Evolutionary conservation across 2,888 invertebrate genomes (phyloP).

Genomic region (Baronia brevicornis): DNA sequence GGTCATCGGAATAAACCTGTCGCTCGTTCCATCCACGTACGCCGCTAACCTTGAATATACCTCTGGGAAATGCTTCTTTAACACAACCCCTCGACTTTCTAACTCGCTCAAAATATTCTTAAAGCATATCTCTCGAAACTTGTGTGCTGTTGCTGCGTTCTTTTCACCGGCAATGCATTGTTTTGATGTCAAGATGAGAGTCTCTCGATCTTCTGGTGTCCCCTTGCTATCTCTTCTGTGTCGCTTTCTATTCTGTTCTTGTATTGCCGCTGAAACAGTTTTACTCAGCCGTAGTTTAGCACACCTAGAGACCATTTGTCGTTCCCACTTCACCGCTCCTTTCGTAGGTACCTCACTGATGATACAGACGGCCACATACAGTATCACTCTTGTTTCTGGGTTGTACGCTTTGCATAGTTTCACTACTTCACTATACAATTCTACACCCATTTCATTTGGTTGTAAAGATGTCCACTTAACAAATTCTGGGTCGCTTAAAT

Average conservation of each 20-base stretch:
- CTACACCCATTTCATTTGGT: constrained; percentile 92
- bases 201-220: constrained; percentile 76
- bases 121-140: constrained; percentile 84
- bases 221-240: constrained; percentile 54
- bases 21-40: constrained; percentile 86
- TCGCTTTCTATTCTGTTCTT: constrained; percentile 56
- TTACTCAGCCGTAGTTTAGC: constrained; percentile 87
- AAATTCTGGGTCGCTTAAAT: constrained; percentile 88
- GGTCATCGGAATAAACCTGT: constrained; percentile 90
- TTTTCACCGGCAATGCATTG: constrained; percentile 76
- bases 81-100: constrained; percentile 84
- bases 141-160: constrained; percentile 76
- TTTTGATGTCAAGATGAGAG: constrained; percentile 88
- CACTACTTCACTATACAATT: constrained; percentile 88
- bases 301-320: constrained; percentile 92
- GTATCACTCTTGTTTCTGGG: constrained; percentile 90
- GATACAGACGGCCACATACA: constrained; percentile 92
- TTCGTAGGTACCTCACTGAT: constrained; percentile 90
- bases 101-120: constrained; percentile 87
- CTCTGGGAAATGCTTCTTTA: constrained; percentile 91
- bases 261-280: constrained; percentile 69
- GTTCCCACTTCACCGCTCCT: constrained; percentile 90
- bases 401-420: constrained; percentile 94
- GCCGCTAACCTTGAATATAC: constrained; percentile 87
- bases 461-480: constrained; percentile 89